Conservation (phyloP, 2,113 vertebrate genomes). For the Hemibagrus wyckioides region DNA sequence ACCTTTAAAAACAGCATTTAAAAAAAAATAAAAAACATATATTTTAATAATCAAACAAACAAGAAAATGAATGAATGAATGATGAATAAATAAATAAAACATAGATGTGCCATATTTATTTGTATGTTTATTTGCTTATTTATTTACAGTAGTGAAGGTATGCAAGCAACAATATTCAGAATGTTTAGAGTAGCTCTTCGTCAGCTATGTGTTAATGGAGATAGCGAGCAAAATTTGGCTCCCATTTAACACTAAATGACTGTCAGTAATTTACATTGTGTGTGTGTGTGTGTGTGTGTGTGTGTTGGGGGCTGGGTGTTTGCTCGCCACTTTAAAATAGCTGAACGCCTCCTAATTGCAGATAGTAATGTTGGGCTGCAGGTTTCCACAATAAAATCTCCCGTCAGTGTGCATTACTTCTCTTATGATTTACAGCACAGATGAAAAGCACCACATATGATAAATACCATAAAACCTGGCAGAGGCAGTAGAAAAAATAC, state of each 20-base stretch:
- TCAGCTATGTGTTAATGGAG: background rate
- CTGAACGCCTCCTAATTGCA: background rate
- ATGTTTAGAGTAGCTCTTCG: background rate
- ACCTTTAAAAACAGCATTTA: background rate
- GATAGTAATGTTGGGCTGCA: background rate
- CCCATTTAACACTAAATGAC: background rate
- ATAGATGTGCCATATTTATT: no score
- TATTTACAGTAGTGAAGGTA: background rate
- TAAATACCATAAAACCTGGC: background rate
- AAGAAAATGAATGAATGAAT: no score
- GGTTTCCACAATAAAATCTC: background rate
- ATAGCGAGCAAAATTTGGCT: background rate
- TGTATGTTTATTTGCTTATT: no score
- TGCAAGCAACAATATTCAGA: no score
- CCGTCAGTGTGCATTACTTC: background rate
- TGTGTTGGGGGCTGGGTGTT: constrained; percentile 11
- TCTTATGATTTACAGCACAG: no score
- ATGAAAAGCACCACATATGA: background rate
- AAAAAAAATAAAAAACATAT: background rate
- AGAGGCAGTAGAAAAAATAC: background rate
- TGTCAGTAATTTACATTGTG: background rate
- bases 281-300: constrained; percentile 13
- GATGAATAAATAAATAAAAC: no score
- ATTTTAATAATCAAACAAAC: background rate
- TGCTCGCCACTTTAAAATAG: background rate